Conservation (phyloP, 2,888 invertebrate genomes). For the Vannuccia rotundouncinata region DNA sequence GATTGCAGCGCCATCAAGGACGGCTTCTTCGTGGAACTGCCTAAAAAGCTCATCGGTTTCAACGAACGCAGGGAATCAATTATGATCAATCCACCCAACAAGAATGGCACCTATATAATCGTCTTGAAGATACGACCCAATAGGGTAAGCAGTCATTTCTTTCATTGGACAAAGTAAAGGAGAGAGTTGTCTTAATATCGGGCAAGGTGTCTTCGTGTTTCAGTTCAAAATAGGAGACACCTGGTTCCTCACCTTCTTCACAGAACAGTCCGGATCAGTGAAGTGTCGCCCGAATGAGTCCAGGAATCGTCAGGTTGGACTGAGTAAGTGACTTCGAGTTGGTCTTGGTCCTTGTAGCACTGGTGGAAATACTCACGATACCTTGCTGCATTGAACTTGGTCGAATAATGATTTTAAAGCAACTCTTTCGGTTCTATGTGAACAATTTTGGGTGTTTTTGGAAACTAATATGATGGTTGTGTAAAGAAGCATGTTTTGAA, state of each 20-base stretch:
- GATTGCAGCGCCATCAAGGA: constrained; percentile 1
- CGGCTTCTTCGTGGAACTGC: constrained; percentile 21
- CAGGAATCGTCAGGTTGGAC: neutral
- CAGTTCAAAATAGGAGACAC: neutral
- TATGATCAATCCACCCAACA: neutral
- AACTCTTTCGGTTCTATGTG: no score
- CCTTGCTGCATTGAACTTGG: no score
- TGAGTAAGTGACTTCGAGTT: neutral
- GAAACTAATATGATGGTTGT: no score
- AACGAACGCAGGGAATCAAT: neutral
- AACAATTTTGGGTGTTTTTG: no score
- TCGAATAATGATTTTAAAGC: no score
- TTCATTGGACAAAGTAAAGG: no score
- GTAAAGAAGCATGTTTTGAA: no score
- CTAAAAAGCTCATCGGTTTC: neutral
- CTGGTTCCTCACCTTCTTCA: neutral
- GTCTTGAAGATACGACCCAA: neutral
- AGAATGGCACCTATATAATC: neutral
- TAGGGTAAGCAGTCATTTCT: no score
- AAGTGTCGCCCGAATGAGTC: neutral
- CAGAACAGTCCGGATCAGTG: neutral
- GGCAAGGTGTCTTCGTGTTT: neutral
- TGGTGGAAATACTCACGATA: no score
- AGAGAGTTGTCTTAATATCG: neutral
- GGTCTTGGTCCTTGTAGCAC: no score